Evolutionary conservation across 2,113 vertebrate genomes (phyloP).

Genomic region (Corvus hawaiiensis): DNA sequence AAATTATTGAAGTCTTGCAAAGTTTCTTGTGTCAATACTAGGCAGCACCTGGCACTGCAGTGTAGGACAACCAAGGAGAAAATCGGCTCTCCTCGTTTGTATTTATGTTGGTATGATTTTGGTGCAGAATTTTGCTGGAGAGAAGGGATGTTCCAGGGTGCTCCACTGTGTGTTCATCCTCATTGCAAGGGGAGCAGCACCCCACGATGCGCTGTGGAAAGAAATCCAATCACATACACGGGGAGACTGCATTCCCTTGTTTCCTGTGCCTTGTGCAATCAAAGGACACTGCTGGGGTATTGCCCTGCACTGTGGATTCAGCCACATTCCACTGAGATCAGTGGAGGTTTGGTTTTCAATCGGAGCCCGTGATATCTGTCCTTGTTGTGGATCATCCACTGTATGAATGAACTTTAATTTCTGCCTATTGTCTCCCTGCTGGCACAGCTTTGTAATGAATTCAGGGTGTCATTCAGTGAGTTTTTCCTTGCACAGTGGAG

Average conservation of each 20-base stretch:
- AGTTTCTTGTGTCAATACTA: neutral
- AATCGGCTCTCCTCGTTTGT: neutral
- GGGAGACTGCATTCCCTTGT: neutral
- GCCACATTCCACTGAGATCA: neutral
- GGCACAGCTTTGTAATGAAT: conserved; percentile 56
- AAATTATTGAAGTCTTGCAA: neutral
- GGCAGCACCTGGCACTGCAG: neutral
- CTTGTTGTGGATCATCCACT: neutral
- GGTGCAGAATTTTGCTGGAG: neutral
- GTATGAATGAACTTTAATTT: neutral
- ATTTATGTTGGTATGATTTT: neutral
- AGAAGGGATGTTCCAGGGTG: neutral
- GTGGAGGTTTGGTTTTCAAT: neutral
- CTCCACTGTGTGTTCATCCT: neutral
- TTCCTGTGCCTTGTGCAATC: neutral
- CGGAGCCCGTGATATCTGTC: neutral
- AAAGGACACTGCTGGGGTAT: accelerated
- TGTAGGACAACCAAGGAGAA: neutral
- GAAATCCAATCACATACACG: accelerated
- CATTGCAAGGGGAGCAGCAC: neutral
- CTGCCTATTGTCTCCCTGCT: conserved; percentile 38
- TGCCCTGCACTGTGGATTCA: neutral
- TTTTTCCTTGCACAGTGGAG: conserved; percentile 38
- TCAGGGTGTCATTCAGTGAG: conserved; percentile 46
- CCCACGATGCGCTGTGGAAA: neutral